A percentile compares a stretch with the other conserved stretches of the same genome.
phyloP scores from a whole-genome alignment of 2,113 vertebrate species.

The Rhinolophus sinicus region DNA sequence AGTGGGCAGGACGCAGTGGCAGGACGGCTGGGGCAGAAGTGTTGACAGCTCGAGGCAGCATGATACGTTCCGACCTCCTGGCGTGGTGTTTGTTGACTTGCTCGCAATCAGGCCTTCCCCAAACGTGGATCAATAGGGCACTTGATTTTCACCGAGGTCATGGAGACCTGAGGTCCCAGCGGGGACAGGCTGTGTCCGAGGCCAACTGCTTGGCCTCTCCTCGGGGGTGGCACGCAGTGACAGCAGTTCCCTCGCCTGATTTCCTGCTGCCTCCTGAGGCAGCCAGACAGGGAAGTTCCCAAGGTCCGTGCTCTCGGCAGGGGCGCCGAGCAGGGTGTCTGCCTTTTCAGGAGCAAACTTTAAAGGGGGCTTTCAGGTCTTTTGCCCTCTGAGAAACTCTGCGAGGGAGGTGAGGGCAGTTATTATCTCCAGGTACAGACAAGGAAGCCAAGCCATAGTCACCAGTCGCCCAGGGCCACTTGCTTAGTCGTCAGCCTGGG shows the following conservation, averaged over 20 bases:
- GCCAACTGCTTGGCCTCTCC: background rate
- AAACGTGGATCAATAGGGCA: fast-evolving
- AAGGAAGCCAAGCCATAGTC: background rate
- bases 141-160: background rate
- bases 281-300: background rate
- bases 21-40: background rate
- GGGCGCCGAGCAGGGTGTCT: background rate
- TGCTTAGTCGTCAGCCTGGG: background rate
- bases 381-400: background rate
- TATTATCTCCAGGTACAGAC: background rate
- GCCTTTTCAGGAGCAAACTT: too few relatives aligned
- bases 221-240: background rate
- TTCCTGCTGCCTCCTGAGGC: background rate
- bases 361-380: too few relatives aligned
- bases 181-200: background rate
- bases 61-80: background rate
- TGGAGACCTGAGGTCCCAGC: too few relatives aligned
- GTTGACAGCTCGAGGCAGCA: background rate
- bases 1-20: too few relatives aligned
- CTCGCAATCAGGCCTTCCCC: too few relatives aligned
- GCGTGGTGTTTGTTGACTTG: too few relatives aligned
- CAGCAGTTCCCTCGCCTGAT: background rate
- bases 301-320: background rate
- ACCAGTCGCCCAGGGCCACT: background rate
- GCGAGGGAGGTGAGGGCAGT: background rate